Evolutionary conservation across 2,113 vertebrate genomes (phyloP), one percentile per base, ranked within the genome.

Genomic region (Periophthalmodon schlosseri): DNA sequence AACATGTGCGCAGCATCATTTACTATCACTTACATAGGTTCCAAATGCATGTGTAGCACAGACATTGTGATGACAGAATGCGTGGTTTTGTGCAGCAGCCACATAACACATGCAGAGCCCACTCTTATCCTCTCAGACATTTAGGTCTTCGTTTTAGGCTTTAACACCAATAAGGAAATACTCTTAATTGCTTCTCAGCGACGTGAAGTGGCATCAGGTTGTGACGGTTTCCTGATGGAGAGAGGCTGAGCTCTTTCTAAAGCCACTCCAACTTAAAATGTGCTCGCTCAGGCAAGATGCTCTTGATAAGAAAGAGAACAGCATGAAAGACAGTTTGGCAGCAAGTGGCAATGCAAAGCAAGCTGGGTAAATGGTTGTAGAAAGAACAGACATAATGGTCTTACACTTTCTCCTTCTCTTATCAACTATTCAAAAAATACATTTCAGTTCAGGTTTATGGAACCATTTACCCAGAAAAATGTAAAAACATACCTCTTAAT

Each of bases 111-210:
- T 82, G 83, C 83, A 90, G 63, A 68, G 39, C 75, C 36, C 65
- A 68, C 65, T 61, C 47, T 21, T 65, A 63, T 65, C 60, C 52
- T 64, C 44, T 83, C 74, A 79, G 73, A 75, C 69, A 2, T 72
- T 84, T 71, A 83, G 73, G 82, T 84, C 81, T 79, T 81, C 78
- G 76, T 85, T 76, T 82, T 88, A 91, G 89, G 84, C 89, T 70
- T 89, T 81, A 83, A 78, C 67, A 73, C 81, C 86, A 81, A 90
- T 88, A 81, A 81, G 81, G 75, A 88, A 92, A 88, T 78, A 88
- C 86, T 85, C 80, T 70, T 85, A 87, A 91, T 84, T 83, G 76
- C 79, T 67, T 77, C 77, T 79, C 57, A 64, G 81, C 73, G 58
- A 74, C 84, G 69, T 75, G 80, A 76, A 83, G 83, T 80, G 78